Percentiles rank a stretch among this genome's conserved stretches.
Conservation (phyloP, 2,888 invertebrate species). For the Dasysyrphus albostriatus region DNA sequence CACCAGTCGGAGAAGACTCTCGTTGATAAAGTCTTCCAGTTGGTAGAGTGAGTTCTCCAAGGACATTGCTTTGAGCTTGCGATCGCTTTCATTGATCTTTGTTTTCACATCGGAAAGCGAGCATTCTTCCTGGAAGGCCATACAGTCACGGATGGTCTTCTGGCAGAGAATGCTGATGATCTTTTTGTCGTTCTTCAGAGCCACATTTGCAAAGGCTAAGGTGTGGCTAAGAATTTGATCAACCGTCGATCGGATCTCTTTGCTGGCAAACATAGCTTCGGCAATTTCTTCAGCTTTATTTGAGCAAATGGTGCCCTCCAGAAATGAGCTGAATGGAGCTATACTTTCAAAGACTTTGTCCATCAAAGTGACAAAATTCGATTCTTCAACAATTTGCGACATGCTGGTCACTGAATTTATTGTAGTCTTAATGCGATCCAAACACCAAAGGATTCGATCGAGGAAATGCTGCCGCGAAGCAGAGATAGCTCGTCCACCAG, state of each 20-base stretch:
- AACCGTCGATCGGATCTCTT: conserved; percentile 79
- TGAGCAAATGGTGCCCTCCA: conserved; percentile 65
- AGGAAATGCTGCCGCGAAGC: conserved; percentile 81
- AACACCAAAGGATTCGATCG: conserved; percentile 82
- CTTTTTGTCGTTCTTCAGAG: conserved; percentile 80
- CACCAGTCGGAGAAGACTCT: conserved; percentile 81
- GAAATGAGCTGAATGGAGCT: conserved; percentile 78
- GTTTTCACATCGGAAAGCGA: conserved; percentile 57
- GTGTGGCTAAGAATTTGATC: conserved; percentile 81
- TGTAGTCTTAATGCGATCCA: conserved; percentile 78
- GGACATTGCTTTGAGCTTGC: conserved; percentile 80
- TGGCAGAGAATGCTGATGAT: conserved; percentile 82
- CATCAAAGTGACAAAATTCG: conserved; percentile 79
- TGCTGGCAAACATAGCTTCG: conserved; percentile 78
- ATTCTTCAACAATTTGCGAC: conserved; percentile 74
- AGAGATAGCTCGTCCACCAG: conserved; percentile 76
- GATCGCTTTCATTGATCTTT: conserved; percentile 77
- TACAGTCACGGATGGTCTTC: conserved; percentile 81
- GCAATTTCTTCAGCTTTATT: conserved; percentile 70
- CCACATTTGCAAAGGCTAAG: conserved; percentile 82
- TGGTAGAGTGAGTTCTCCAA: conserved; percentile 81
- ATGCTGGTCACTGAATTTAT: conserved; percentile 43
- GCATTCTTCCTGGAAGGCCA: conserved; percentile 81
- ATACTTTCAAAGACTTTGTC: conserved; percentile 80
- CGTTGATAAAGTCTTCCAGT: conserved; percentile 82